Evolutionary conservation across 1,140 invertebrate genomes (phyloP).

Genomic region (Drosophila persimilis): DNA sequence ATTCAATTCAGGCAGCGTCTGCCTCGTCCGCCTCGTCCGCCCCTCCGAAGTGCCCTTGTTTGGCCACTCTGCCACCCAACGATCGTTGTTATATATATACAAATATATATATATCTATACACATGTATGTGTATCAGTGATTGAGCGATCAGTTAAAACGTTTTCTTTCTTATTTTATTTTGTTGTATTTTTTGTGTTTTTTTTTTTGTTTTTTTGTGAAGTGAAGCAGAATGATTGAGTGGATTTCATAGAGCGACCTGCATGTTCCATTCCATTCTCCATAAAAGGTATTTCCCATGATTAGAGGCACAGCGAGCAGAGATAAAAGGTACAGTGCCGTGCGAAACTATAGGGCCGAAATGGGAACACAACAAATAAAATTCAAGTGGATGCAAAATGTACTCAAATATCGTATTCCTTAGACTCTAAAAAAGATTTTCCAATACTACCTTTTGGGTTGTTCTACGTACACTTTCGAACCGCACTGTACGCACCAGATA

Average conservation of each 20-base stretch:
- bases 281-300: constrained; percentile 49
- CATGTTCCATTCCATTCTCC: constrained; percentile 35
- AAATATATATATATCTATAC: background rate
- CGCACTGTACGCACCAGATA: constrained; percentile 15
- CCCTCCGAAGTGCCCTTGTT: background rate
- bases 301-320: constrained; percentile 46
- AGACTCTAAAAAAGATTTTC: too few species aligned
- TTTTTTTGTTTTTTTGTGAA: constrained; percentile 24
- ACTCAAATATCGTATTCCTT: too few species aligned
- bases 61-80: constrained; percentile 16
- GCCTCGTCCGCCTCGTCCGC: background rate
- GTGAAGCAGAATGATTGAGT: constrained; percentile 73
- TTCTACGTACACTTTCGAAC: background rate
- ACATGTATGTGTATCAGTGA: constrained; percentile 64
- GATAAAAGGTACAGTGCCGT: constrained; percentile 25
- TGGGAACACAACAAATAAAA: too few species aligned
- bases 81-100: constrained; percentile 9
- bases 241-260: constrained; percentile 66
- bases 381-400: background rate
- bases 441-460: too few species aligned
- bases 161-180: constrained; percentile 45
- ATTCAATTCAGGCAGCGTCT: constrained; percentile 52
- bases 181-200: constrained; percentile 15
- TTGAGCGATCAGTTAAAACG: constrained; percentile 79
- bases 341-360: constrained; percentile 13